Conservation (phyloP, 2,113 vertebrate genomes). For the Hypomesus transpacificus region DNA sequence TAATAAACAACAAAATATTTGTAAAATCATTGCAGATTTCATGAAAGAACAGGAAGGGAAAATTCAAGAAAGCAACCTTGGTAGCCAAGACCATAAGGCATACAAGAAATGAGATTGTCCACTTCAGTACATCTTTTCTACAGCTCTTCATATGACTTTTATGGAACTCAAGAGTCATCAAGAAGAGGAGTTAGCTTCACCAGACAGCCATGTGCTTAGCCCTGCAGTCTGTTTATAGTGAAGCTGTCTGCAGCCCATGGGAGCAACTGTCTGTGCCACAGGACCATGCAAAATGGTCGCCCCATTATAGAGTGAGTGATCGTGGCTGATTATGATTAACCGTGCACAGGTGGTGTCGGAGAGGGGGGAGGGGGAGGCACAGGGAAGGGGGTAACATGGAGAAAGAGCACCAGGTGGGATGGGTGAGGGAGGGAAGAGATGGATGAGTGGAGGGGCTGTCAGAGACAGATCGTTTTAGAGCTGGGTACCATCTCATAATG, state of each 20-base stretch:
- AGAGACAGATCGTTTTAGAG: constrained; percentile 38
- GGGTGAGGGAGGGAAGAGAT: constrained; percentile 26
- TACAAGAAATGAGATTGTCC: no score
- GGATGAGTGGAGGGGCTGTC: constrained; percentile 61
- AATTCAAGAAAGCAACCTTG: no score
- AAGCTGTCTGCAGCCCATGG: not conserved
- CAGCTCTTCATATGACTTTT: no score
- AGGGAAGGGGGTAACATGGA: constrained; percentile 22
- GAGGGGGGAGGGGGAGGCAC: constrained; percentile 6
- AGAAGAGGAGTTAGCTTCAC: not conserved
- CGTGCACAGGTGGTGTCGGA: constrained; percentile 38
- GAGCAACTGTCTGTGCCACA: not conserved
- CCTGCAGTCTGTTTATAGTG: not conserved
- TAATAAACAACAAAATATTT: no score
- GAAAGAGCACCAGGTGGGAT: constrained; percentile 52
- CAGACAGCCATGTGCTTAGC: not conserved
- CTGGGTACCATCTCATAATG: no score
- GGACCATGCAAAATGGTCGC: not conserved
- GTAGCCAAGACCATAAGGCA: no score
- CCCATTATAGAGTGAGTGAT: constrained; percentile 16
- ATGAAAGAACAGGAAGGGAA: no score
- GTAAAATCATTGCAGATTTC: no score
- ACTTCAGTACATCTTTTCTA: no score
- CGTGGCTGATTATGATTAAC: constrained; percentile 50
- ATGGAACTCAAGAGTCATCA: not conserved